Evolutionary conservation across 2,888 invertebrate species (phyloP).

Genomic region (Candidula unifasciata): DNA sequence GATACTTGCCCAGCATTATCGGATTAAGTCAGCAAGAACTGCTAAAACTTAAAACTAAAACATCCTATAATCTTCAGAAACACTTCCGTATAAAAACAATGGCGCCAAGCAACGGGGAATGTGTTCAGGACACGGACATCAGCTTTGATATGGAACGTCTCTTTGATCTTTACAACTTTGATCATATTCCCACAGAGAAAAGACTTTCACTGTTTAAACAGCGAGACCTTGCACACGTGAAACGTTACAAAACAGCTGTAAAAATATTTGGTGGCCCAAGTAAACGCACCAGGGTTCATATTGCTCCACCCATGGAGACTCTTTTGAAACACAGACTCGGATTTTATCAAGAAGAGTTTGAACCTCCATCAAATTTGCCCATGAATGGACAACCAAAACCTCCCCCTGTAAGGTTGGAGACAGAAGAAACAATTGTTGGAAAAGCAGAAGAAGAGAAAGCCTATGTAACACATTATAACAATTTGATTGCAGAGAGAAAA

Average conservation of each 20-base stretch:
- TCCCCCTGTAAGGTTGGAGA: conserved; percentile 56
- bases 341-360: conserved; percentile 57
- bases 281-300: conserved; percentile 69
- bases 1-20: no score
- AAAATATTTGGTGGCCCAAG: conserved; percentile 74
- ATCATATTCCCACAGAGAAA: conserved; percentile 72
- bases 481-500: conserved; percentile 71
- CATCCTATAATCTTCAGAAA: neutral
- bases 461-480: conserved; percentile 64
- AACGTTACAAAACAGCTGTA: conserved; percentile 74
- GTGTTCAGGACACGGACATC: conserved; percentile 63
- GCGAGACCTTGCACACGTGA: conserved; percentile 69
- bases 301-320: conserved; percentile 74
- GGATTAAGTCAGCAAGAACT: neutral
- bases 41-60: neutral
- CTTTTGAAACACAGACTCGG: conserved; percentile 68
- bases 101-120: conserved; percentile 54
- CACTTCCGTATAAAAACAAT: conserved; percentile 9
- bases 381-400: conserved; percentile 62
- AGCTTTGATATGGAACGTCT: conserved; percentile 72
- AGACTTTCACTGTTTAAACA: conserved; percentile 70
- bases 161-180: conserved; percentile 73
- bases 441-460: conserved; percentile 58
- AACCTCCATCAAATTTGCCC: conserved; percentile 57
- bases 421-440: conserved; percentile 56